Percentiles rank a stretch among this genome's conserved stretches.
phyloP scores from a whole-genome alignment of 1,140 invertebrate species.

The Plodia interpunctella region DNA sequence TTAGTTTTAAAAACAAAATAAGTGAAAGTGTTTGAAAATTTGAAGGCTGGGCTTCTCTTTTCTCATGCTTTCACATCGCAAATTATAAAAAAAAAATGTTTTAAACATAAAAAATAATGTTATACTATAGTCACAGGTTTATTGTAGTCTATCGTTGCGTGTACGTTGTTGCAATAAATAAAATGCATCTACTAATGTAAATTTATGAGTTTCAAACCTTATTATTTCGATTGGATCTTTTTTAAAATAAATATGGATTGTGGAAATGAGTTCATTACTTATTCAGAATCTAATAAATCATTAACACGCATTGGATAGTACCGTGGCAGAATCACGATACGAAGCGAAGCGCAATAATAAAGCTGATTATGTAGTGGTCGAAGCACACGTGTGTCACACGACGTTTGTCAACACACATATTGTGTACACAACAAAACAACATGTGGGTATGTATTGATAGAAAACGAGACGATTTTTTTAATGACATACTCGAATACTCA shows the following conservation, averaged over 20 bases:
- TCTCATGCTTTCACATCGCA: conserved; percentile 33
- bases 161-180: conserved; percentile 39
- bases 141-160: conserved; percentile 9
- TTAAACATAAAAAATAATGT: conserved; percentile 18
- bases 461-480: no score
- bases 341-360: no score
- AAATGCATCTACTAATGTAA: conserved; percentile 34
- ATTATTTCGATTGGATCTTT: not conserved
- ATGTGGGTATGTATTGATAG: no score
- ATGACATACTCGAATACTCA: no score
- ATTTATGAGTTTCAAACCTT: conserved; percentile 1
- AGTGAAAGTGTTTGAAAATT: conserved; percentile 33
- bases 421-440: no score
- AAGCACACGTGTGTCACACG: no score
- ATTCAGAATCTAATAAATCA: not conserved
- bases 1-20: not conserved
- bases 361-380: no score
- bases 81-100: conserved; percentile 13
- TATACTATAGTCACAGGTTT: not conserved
- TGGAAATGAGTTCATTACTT: conserved; percentile 2
- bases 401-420: no score
- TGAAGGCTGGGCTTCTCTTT: conserved; percentile 38
- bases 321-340: no score
- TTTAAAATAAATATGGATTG: not conserved
- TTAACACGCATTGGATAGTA: no score